phyloP scores from a whole-genome alignment of 2,888 invertebrate genomes.

The Abscondita cerata region DNA sequence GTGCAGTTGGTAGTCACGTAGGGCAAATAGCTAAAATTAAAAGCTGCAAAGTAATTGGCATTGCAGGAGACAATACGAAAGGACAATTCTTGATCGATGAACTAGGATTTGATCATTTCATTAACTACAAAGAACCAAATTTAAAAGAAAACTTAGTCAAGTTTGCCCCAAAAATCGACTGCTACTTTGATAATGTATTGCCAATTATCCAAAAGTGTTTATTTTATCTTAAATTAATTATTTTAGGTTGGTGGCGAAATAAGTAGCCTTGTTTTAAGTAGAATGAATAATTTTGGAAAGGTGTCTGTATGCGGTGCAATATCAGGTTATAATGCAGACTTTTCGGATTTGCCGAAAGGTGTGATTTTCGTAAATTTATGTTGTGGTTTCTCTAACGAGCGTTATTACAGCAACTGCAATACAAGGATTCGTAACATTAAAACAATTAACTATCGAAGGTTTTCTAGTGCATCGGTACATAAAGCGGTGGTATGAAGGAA shows the following conservation, averaged over 20 bases:
- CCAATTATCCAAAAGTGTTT: constrained; percentile 41
- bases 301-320: constrained; percentile 73
- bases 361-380: neutral
- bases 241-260: constrained; percentile 70
- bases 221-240: neutral
- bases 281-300: constrained; percentile 70
- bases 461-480: constrained; percentile 65
- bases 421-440: constrained; percentile 64
- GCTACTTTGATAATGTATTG: constrained; percentile 81
- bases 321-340: constrained; percentile 64
- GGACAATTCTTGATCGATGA: constrained; percentile 70
- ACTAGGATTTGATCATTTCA: constrained; percentile 72
- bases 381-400: too few species aligned
- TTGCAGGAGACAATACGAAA: constrained; percentile 75
- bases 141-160: constrained; percentile 63
- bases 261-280: constrained; percentile 64
- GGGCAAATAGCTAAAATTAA: constrained; percentile 81
- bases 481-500: constrained; percentile 67
- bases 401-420: constrained; percentile 57
- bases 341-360: neutral
- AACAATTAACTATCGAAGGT: constrained; percentile 70
- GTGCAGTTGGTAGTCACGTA: constrained; percentile 79
- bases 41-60: constrained; percentile 74
- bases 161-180: constrained; percentile 72
- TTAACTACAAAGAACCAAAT: constrained; percentile 74